Base-by-base conservation (phyloP, 2,888 invertebrate species). In the Agrotis exclamationis region DNA sequence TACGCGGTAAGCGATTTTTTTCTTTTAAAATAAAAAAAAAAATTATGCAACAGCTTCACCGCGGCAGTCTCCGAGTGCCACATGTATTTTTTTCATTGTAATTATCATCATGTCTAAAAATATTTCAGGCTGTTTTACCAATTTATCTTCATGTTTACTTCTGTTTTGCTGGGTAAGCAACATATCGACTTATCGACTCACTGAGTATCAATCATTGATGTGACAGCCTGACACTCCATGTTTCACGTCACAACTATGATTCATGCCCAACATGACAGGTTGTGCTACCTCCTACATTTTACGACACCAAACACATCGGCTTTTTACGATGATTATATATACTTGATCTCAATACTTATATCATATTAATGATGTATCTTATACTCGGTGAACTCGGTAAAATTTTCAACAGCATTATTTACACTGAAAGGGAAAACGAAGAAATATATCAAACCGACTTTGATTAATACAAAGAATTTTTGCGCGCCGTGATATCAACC, bases 381-480 rank as follows among this genome's bases (percentile, higher is more conserved):
- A n/a, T n/a, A n/a, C n/a, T n/a, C n/a, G n/a, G n/a, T n/a, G n/a
- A n/a, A n/a, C n/a, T n/a, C n/a, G n/a, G 24, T 64, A 13, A 44
- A 53, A 64, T 53, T 65, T 65, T 51, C 63, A 28, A 18, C 48
- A 51, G 18, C 33, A 53, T 66, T 71, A 74, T 73, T 69, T 54
- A 50, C 48, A 33, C 28, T 56, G 33, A 22, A 59, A 71, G 60
- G 54, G 62, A 68, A 73, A 56, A 66, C 54, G 60, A 56, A 63
- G n/a, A 67, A 56, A 67, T 65, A 71, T 64, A 60, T 68, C 63
- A 72, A 70, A 62, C 60, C 66, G 62, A 80, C 70, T 75, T 72
- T 77, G 63, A 80, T 76, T 82, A 80, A 86, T 86, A 86, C 80
- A 80, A 79, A 79, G 83, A 79, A 79, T 83, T 84, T 83, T 79